These are phyloP conservation scores for Ispidina picta DNA, from an alignment of 2,797 vertebrate genomes.

Conservation along the genomic window DNA sequence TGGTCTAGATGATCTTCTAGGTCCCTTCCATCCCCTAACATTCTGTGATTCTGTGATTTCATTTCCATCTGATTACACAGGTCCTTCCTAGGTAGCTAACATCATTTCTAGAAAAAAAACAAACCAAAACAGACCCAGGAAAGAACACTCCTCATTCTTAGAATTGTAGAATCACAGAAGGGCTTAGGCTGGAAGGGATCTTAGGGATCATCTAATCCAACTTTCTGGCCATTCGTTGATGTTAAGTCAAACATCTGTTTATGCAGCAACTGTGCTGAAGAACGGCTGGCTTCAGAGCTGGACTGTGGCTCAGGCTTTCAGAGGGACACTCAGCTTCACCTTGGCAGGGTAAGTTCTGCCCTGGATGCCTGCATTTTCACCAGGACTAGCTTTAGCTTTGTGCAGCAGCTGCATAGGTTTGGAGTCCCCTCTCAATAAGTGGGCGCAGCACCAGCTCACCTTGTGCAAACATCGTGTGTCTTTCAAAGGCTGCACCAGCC, in stretches of 20 bases:
- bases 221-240: too few species aligned
- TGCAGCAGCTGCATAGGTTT: background rate
- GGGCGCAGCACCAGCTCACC: background rate
- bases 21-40: too few species aligned
- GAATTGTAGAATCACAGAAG: too few species aligned
- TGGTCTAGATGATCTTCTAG: too few species aligned
- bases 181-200: too few species aligned
- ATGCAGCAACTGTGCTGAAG: background rate
- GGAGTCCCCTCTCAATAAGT: background rate
- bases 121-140: background rate
- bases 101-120: background rate
- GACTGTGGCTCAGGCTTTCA: background rate
- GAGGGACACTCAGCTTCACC: background rate
- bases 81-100: background rate
- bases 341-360: background rate
- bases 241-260: background rate
- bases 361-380: background rate
- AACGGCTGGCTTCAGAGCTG: background rate
- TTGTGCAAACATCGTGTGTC: background rate
- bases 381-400: background rate
- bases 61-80: background rate
- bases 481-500: background rate
- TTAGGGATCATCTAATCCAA: too few species aligned
- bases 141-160: background rate
- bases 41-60: too few species aligned